Percentiles rank a stretch among this genome's conserved stretches.
Evolutionary conservation across 2,888 invertebrate genomes (phyloP).

Genomic region (Drosophila acutilabella): DNA sequence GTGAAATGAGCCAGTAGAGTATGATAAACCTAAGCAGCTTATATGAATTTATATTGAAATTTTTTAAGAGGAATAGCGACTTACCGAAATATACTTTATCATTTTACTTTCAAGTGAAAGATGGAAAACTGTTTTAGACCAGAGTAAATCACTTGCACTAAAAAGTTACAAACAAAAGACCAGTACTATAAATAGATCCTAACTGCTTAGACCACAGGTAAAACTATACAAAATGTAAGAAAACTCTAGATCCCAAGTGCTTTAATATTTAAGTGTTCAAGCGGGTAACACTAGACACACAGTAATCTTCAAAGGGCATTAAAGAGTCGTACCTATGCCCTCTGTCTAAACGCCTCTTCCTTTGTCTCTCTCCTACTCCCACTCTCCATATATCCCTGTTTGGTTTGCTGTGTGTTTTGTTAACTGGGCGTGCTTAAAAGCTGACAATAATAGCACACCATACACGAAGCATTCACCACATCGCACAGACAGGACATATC

Average conservation of each 20-base stretch:
- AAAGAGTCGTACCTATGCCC: background rate
- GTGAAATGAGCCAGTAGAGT: background rate
- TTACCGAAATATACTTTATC: too few species aligned
- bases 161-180: too few species aligned
- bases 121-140: too few species aligned
- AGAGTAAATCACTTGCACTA: background rate
- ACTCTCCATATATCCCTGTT: background rate
- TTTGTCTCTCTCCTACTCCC: background rate
- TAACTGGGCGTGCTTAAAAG: constrained; percentile 37
- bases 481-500: constrained; percentile 20
- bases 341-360: background rate
- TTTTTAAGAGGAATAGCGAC: too few species aligned
- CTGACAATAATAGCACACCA: constrained; percentile 34
- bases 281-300: background rate
- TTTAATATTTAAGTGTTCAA: background rate
- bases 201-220: too few species aligned
- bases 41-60: background rate
- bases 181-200: too few species aligned
- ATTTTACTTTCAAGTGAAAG: too few species aligned
- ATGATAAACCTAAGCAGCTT: background rate
- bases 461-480: constrained; percentile 29
- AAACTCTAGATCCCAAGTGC: background rate
- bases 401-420: constrained; percentile 20
- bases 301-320: background rate
- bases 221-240: too few species aligned